Evolutionary conservation across 2,113 vertebrate genomes (phyloP).

Genomic region (Paracanthobrama guichenoti): DNA sequence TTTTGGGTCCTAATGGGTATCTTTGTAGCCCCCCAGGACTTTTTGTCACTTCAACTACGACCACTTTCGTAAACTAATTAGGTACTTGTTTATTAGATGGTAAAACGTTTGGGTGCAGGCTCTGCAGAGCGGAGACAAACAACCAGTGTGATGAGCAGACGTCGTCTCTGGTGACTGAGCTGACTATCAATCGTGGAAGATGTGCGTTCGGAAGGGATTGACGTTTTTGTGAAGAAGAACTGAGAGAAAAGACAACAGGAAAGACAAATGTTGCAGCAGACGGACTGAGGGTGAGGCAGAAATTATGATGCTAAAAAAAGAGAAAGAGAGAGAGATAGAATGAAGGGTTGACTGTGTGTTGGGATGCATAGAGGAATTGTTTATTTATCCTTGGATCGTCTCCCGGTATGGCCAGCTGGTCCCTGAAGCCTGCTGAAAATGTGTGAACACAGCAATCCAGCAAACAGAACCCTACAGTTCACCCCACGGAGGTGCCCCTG

Average conservation of each 20-base stretch:
- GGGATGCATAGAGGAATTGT: slow-evolving; percentile 41
- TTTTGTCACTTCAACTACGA: background rate
- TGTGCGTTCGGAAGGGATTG: background rate
- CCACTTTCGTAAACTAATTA: slow-evolving; percentile 17
- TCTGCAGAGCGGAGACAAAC: background rate
- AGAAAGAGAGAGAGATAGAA: slow-evolving; percentile 6
- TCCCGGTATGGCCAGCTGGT: slow-evolving; percentile 55
- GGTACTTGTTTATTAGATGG: background rate
- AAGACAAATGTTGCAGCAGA: slow-evolving; percentile 36
- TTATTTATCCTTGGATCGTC: slow-evolving; percentile 53
- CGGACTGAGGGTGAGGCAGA: slow-evolving; percentile 12
- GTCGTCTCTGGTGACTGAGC: slow-evolving; percentile 8
- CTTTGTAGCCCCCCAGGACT: background rate
- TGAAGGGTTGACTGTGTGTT: slow-evolving; percentile 27
- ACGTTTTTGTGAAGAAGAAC: background rate
- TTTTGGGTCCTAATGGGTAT: slow-evolving; percentile 22
- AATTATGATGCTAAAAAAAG: background rate
- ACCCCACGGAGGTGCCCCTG: background rate
- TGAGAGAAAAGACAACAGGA: background rate
- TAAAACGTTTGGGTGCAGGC: background rate
- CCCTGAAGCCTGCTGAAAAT: slow-evolving; percentile 51
- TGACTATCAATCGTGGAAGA: slow-evolving; percentile 11
- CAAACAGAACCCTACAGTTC: slow-evolving; percentile 15
- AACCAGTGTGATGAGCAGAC: slow-evolving; percentile 19
- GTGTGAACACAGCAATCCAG: slow-evolving; percentile 54